These are phyloP conservation scores for Hydrotaea cyrtoneurina DNA, from an alignment of 2,888 invertebrate genomes.

Conservation along the genomic window DNA sequence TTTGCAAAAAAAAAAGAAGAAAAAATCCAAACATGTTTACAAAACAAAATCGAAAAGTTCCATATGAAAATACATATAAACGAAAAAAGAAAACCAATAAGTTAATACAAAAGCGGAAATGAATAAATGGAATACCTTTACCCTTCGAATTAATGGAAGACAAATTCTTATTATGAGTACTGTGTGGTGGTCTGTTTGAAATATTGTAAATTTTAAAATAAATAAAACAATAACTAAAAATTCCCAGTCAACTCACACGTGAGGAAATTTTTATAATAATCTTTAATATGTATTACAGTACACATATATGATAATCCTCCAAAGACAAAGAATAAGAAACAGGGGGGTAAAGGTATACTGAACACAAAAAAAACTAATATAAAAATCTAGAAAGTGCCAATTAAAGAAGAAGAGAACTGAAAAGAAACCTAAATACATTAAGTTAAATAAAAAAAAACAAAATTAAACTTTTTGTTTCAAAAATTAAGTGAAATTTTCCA, in stretches of 20 bases:
- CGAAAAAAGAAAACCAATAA: not conserved
- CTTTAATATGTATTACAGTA: not conserved
- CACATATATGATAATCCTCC: not conserved
- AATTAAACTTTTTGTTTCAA: not conserved
- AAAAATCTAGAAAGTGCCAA: not conserved
- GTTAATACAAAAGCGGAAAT: not conserved
- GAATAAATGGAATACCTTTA: conserved; percentile 9
- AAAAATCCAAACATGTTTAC: not conserved
- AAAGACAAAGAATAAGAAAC: not conserved
- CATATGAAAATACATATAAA: not conserved
- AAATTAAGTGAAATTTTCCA: not conserved
- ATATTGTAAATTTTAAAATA: not conserved
- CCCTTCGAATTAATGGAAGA: not conserved
- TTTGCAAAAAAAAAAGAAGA: not conserved
- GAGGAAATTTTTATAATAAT: not conserved
- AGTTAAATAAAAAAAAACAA: not conserved
- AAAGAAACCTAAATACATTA: not conserved
- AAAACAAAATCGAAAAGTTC: not conserved
- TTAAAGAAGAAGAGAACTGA: not conserved
- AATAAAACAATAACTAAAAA: not conserved
- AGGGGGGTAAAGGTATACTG: not conserved
- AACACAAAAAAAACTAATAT: not conserved
- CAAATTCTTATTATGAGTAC: not conserved
- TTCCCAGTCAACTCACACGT: not conserved
- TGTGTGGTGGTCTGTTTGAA: too few relatives aligned